A percentile compares a stretch with the other conserved stretches of the same genome.
These are phyloP conservation scores for Sitta europaea DNA, from an alignment of 2,113 vertebrate species.

Conservation along the genomic window DNA sequence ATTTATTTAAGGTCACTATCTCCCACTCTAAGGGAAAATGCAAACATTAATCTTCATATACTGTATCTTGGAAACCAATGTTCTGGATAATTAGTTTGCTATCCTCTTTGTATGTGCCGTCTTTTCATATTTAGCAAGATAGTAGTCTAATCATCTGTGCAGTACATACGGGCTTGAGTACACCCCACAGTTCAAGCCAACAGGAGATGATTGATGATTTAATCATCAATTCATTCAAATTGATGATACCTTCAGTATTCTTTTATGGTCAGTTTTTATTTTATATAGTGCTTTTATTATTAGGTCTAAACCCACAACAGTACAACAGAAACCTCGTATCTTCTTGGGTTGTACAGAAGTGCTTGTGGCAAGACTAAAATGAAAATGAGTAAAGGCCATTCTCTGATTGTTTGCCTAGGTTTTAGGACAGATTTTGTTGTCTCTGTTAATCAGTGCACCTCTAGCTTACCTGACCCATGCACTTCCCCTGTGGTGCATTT, in stretches of 20 bases:
- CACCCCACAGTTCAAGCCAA: background rate
- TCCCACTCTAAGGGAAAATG: conserved; percentile 56
- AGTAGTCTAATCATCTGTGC: conserved; percentile 6
- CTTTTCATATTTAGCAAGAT: conserved; percentile 35
- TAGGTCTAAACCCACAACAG: background rate
- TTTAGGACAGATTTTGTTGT: background rate
- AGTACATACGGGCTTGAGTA: background rate
- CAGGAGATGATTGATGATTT: background rate
- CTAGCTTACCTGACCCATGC: background rate
- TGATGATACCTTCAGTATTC: background rate
- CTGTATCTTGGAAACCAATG: conserved; percentile 63
- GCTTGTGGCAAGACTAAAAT: background rate
- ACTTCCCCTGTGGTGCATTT: background rate
- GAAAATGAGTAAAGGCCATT: background rate
- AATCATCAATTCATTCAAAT: too few relatives aligned
- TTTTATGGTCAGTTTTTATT: background rate
- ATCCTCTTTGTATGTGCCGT: background rate
- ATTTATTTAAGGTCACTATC: conserved; percentile 71
- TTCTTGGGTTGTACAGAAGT: background rate
- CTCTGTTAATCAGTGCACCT: background rate
- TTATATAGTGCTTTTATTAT: background rate
- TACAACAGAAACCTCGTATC: background rate
- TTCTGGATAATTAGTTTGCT: conserved; percentile 67
- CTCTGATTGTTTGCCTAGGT: background rate
- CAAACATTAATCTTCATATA: conserved; percentile 68